These are phyloP conservation scores for Oceanodroma tethys DNA, from an alignment of 2,113 vertebrate species.

Conservation along the genomic window DNA sequence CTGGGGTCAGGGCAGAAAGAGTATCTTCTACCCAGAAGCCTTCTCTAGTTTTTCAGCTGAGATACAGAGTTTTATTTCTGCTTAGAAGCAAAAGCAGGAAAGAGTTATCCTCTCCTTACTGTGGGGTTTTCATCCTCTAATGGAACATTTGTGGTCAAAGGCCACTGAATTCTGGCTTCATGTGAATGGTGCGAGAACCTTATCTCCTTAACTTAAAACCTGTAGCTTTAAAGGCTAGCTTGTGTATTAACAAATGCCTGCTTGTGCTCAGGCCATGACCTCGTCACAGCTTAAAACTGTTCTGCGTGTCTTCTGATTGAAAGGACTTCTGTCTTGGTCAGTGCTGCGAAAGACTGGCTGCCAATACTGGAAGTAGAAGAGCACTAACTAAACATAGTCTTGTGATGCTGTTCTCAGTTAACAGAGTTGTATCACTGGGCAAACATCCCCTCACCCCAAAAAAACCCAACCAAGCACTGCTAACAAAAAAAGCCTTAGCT, in stretches of 20 bases:
- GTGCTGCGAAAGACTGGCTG: background rate
- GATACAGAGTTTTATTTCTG: background rate
- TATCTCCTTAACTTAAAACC: slow-evolving; percentile 13
- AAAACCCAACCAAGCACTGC: background rate
- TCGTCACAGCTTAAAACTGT: background rate
- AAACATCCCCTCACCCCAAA: background rate
- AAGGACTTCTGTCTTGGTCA: background rate
- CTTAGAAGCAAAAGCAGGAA: background rate
- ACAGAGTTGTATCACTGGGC: background rate
- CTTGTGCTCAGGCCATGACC: background rate
- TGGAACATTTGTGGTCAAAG: background rate
- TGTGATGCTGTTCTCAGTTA: background rate
- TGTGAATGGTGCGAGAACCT: background rate
- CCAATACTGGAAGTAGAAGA: background rate
- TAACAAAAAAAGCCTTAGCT: background rate
- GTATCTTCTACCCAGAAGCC: background rate
- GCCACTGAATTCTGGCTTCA: background rate
- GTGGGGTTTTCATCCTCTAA: background rate
- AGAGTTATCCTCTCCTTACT: background rate
- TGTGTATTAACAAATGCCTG: background rate
- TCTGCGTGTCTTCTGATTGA: background rate
- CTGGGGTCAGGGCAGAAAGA: background rate
- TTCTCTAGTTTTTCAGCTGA: background rate
- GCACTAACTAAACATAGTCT: background rate
- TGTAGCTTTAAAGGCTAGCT: background rate